Base-by-base conservation (phyloP, 2,797 vertebrate species). In the Poecilia wingei region DNA sequence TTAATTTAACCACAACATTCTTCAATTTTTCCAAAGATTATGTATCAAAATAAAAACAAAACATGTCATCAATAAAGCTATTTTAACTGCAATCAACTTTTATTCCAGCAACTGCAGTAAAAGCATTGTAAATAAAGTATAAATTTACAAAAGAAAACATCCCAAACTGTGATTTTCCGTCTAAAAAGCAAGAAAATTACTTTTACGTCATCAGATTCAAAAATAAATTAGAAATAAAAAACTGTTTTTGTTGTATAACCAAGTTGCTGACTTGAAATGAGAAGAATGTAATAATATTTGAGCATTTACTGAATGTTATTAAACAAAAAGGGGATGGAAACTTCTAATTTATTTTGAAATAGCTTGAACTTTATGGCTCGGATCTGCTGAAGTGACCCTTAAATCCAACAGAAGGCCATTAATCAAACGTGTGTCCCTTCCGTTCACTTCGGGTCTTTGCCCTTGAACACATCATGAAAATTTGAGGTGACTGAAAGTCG, bases 401-500 rank as follows among this genome's bases (percentile, higher is more conserved):
- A 82, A 78, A 72, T 51, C 25, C 13, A 36, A 76, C 75, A 86
- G 76, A 81, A 36, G n/a, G 73, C 28, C 51, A 68, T 72, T 79
- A 71, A 88, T 80, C 59, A 83, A 80, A 81, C 2, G 2, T 45
- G 45, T 33, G 70, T 83, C 82, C 81, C 76, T 73, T 80, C 76
- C 18, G 3, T 4, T 68, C 1, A n/a, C 39, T 55, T 83, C 82
- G 72, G 72, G 81, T 88, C 72, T 87, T 74, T 84, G 61, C 3
- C 57, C 70, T 68, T 70, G 14, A 82, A 80, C 64, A 75, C 59
- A 73, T n/a, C 55, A 59, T 36, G 25, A 79, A 83, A 69, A 81
- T 68, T 76, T 81, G 71, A 43, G 84, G 66, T 1, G n/a, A 53
- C 72, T 45, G 57, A 22, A 55, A 72, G 75, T 82, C 33, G 5